These are phyloP conservation scores for Bombylius major DNA, from an alignment of 2,888 invertebrate species.

Conservation along the genomic window DNA sequence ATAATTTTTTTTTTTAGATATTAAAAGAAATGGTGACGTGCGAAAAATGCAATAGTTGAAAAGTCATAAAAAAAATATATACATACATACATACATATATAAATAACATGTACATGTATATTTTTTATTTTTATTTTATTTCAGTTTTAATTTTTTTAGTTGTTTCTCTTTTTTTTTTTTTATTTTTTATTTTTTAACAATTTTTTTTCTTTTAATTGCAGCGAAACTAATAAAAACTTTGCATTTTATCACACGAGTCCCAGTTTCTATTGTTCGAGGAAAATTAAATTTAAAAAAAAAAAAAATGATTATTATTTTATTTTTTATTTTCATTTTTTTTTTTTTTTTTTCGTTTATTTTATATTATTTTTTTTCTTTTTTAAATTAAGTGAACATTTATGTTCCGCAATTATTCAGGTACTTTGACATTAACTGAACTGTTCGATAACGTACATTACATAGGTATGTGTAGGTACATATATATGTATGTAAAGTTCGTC, in stretches of 20 bases:
- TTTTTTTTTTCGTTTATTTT: no score
- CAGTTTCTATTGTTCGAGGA: slow-evolving; percentile 4
- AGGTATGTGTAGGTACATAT: no score
- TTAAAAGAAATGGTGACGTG: neutral
- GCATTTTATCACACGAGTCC: slow-evolving; percentile 7
- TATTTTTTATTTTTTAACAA: neutral
- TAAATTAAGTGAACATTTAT: neutral
- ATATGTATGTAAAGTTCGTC: no score
- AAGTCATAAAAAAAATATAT: neutral
- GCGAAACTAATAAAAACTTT: slow-evolving; percentile 6
- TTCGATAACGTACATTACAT: slow-evolving; percentile 2
- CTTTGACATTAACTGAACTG: slow-evolving; percentile 1
- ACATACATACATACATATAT: no score
- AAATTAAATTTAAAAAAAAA: slow-evolving; percentile 5
- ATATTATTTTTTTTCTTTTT: neutral
- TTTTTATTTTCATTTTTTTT: no score
- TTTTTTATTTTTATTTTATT: neutral
- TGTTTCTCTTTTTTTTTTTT: neutral
- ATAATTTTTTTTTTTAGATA: no score
- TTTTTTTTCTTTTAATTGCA: slow-evolving; percentile 2
- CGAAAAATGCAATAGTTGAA: neutral
- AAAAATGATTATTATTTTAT: no score
- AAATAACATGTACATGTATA: no score
- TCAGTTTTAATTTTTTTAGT: neutral
- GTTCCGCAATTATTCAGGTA: slow-evolving; percentile 4